These are phyloP conservation scores for Sycobia sp. DNA, from an alignment of 1,140 invertebrate genomes.

Conservation along the genomic window DNA sequence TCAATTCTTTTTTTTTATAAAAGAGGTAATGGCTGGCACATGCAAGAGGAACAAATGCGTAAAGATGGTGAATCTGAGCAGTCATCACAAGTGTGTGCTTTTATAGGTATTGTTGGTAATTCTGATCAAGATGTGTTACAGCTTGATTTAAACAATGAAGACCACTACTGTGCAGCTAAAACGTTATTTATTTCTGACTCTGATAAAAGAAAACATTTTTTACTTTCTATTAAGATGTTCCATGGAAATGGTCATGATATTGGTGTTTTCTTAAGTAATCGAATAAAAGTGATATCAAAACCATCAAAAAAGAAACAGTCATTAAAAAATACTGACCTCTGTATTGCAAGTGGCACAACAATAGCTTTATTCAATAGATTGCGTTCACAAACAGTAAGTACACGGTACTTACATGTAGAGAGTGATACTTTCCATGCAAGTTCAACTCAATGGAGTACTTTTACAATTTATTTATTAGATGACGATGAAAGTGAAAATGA, in stretches of 20 bases:
- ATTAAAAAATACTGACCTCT: slow-evolving; percentile 97
- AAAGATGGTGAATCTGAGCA: slow-evolving; percentile 86
- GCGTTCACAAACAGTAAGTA: slow-evolving; percentile 97
- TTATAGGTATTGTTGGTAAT: slow-evolving; percentile 87
- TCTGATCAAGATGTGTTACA: slow-evolving; percentile 98
- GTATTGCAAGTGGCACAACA: slow-evolving; percentile 98
- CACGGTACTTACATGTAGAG: slow-evolving; percentile 97
- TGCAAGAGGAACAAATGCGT: slow-evolving; percentile 87
- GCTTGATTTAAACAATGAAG: slow-evolving; percentile 89
- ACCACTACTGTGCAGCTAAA: slow-evolving; percentile 98
- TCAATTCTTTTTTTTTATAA: background rate
- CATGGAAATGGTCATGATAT: slow-evolving; percentile 98
- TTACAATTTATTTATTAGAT: slow-evolving; percentile 96
- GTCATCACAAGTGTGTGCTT: slow-evolving; percentile 90
- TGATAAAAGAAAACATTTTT: slow-evolving; percentile 98
- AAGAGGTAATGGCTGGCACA: slow-evolving; percentile 92
- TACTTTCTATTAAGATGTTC: slow-evolving; percentile 98
- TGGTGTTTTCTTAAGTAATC: slow-evolving; percentile 95
- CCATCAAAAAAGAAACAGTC: slow-evolving; percentile 99
- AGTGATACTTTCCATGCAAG: slow-evolving; percentile 98
- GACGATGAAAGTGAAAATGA: slow-evolving; percentile 97
- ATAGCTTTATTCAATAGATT: slow-evolving; percentile 97
- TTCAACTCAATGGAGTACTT: slow-evolving; percentile 98
- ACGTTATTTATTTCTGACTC: slow-evolving; percentile 98
- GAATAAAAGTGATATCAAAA: slow-evolving; percentile 99